Base-by-base conservation (phyloP, 2,888 invertebrate species). In the Chaetogeoica ovagalla region DNA sequence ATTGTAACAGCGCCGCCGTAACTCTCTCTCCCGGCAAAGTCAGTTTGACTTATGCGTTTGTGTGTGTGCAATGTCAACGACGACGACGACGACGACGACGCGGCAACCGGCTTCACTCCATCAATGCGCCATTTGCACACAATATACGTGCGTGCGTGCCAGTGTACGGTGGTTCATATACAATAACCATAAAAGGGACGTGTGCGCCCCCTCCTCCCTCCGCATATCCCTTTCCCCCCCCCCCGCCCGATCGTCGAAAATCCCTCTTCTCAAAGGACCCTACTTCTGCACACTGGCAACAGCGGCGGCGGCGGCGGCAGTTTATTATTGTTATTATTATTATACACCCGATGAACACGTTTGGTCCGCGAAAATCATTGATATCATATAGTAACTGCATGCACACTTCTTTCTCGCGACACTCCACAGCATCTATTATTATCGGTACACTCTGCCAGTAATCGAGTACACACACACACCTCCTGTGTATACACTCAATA, bases 71-170 rank as follows among this genome's bases (percentile, higher is more conserved):
- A 9, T 13, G 23, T 37, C n/a, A 30, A 65, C 55, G 65, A 43
- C 59, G 43, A n/a, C 39, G 39, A 39, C 39, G 39, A 39, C 39
- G 7, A 39, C n/a, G n/a, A 30, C 30, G 30, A 30, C 30, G 30
- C 66, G n/a, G 68, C 62, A 21, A 79, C 71, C 79, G 71, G 63
- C 79, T 79, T 63, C 71, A 65, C 79, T 79, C 79, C 55, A 79
- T 79, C 79, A 79, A 79, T 79, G 79, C 71, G 79, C 77, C 77
- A 55, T 77, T 77, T 77, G 60, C 79, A 79, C 79, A 79, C 70
- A 63, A 62, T 74, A 65, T 30, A 30, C 4, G 4, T 30, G 4
- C 30, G 30, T 30, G 55, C 43, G 52, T 60, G 59, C 60, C n/a
- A n/a, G n/a, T n/a, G 63, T 63, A 59, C 55, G 71, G 69, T 79